phyloP scores from a whole-genome alignment of 2,113 vertebrate genomes.

The Epinephelus cyanopodus region DNA sequence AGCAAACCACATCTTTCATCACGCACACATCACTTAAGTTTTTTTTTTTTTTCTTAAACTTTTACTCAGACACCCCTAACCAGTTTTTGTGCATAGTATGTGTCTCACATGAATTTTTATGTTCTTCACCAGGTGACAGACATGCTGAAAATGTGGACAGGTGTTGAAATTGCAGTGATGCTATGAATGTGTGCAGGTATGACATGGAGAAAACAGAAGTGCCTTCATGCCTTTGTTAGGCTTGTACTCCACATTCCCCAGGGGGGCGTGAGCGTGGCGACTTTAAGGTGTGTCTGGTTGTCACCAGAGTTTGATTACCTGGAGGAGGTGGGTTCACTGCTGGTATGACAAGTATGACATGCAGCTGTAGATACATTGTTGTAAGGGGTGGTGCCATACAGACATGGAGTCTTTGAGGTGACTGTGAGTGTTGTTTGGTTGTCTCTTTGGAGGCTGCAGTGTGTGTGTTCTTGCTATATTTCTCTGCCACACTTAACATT shows the following conservation, averaged over 20 bases:
- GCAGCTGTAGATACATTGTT: slow-evolving; percentile 35
- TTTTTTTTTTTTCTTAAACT: too few species aligned
- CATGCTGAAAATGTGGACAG: neutral
- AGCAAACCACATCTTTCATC: too few species aligned
- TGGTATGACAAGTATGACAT: slow-evolving; percentile 61
- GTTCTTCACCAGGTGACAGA: neutral
- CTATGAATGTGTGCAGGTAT: slow-evolving; percentile 30
- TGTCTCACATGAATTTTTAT: too few species aligned
- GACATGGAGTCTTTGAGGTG: neutral
- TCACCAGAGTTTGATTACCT: slow-evolving; percentile 34
- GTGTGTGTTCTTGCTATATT: neutral
- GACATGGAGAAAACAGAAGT: neutral
- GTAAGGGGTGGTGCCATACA: slow-evolving; percentile 11
- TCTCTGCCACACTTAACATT: neutral
- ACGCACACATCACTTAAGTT: too few species aligned
- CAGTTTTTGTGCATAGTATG: too few species aligned
- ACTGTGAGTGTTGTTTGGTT: neutral
- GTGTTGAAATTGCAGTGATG: neutral
- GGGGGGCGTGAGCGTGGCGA: slow-evolving; percentile 54
- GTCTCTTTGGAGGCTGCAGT: neutral
- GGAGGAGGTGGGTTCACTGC: slow-evolving; percentile 30
- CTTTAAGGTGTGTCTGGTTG: slow-evolving; percentile 71
- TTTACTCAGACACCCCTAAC: too few species aligned
- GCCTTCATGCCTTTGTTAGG: slow-evolving; percentile 12
- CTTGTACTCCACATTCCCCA: slow-evolving; percentile 65